Conservation (phyloP, 2,797 vertebrate species). For the Arctocebus calabarensis region DNA sequence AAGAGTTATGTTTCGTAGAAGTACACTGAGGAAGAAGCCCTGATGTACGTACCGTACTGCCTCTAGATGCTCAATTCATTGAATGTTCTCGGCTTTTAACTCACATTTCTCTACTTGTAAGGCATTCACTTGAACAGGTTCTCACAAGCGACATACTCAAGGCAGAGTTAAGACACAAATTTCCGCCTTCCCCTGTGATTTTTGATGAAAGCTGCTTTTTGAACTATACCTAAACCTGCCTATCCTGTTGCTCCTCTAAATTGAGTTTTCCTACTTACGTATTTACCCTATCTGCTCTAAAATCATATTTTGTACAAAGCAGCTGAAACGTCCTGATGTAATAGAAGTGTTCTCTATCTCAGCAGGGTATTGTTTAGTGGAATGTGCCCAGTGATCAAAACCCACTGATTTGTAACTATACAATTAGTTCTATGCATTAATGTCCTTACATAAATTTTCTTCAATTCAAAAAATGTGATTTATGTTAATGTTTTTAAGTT, state of each 20-base stretch:
- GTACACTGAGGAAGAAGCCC: background rate
- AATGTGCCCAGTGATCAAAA: background rate
- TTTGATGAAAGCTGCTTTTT: background rate
- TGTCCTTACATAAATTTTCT: background rate
- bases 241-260: background rate
- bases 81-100: background rate
- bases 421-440: background rate
- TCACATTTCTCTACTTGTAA: background rate
- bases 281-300: rapidly evolving
- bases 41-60: background rate
- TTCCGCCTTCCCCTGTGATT: background rate
- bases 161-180: background rate
- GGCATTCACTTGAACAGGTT: background rate
- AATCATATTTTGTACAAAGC: background rate
- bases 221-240: background rate
- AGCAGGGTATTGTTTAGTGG: background rate
- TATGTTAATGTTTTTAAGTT: background rate
- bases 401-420: background rate
- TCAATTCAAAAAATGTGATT: background rate
- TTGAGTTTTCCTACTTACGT: background rate
- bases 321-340: background rate
- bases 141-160: background rate
- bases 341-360: background rate
- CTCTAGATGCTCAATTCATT: background rate
- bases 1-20: background rate